Evolutionary conservation across 2,113 vertebrate genomes (phyloP).

Genomic region (Cyprinodon brontotheroides): DNA sequence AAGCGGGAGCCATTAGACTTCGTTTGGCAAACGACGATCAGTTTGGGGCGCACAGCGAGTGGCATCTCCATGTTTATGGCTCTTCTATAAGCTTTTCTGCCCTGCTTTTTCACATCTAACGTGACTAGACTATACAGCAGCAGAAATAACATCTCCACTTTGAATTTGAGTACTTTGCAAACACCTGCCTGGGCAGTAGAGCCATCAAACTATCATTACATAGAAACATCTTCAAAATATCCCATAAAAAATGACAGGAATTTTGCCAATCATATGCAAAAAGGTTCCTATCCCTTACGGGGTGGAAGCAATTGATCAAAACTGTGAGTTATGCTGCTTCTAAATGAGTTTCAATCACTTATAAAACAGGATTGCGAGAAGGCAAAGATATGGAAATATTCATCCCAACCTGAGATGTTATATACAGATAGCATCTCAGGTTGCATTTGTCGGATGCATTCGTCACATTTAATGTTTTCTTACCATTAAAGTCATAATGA

Average conservation of each 20-base stretch:
- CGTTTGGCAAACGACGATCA: conserved; percentile 62
- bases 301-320: conserved; percentile 4
- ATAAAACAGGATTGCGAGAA: background rate
- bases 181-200: conserved; percentile 27
- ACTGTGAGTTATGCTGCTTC: background rate
- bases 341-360: background rate
- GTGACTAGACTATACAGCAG: conserved; percentile 77
- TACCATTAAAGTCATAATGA: conserved; percentile 84
- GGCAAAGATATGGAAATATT: background rate
- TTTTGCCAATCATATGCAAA: conserved; percentile 20
- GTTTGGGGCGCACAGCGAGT: conserved; percentile 57
- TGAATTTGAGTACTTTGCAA: conserved; percentile 60
- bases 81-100: conserved; percentile 80
- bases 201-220: conserved; percentile 42
- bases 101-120: conserved; percentile 77
- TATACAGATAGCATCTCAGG: background rate
- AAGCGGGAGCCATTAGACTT: conserved; percentile 73
- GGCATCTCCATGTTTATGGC: conserved; percentile 80
- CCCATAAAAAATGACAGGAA: background rate
- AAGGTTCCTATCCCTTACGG: background rate
- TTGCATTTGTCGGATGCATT: background rate
- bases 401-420: background rate
- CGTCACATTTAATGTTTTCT: conserved; percentile 14
- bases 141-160: conserved; percentile 51
- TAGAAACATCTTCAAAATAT: conserved; percentile 17